These are phyloP conservation scores for Torymus auratus DNA, from an alignment of 2,888 invertebrate species.

Conservation along the genomic window DNA sequence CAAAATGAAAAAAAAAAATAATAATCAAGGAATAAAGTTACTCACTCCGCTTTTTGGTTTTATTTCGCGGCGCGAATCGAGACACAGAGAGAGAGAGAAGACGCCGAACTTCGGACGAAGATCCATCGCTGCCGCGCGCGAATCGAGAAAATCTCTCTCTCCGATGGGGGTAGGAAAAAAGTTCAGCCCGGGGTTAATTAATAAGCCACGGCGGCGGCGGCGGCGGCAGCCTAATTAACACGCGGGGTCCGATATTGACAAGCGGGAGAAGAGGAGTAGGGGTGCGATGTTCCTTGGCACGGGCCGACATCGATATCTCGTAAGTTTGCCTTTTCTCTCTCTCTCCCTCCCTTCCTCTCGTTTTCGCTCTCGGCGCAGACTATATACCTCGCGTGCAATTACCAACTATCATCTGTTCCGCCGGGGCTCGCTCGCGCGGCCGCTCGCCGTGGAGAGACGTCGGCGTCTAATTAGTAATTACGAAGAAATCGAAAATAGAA, in stretches of 20 bases:
- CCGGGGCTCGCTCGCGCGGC: not conserved
- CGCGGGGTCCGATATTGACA: slow-evolving; percentile 42
- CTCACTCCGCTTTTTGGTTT: no score
- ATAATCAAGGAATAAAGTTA: no score
- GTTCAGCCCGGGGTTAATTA: slow-evolving; percentile 46
- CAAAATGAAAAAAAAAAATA: not conserved
- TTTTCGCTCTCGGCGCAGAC: no score
- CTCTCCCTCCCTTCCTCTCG: slow-evolving; percentile 25
- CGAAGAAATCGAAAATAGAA: slow-evolving; percentile 66
- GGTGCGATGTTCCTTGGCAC: slow-evolving; percentile 42
- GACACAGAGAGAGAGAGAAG: no score
- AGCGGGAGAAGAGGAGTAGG: slow-evolving; percentile 23
- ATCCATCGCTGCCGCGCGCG: no score
- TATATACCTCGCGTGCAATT: slow-evolving; percentile 61
- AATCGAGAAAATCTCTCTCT: no score
- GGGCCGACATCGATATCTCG: slow-evolving; percentile 53
- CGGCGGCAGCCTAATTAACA: slow-evolving; percentile 45
- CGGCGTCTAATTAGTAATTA: slow-evolving; percentile 67
- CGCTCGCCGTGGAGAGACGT: slow-evolving; percentile 60
- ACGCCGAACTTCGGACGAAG: no score
- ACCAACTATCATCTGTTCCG: slow-evolving; percentile 63
- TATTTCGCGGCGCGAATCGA: no score
- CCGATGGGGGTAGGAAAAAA: slow-evolving; percentile 15
- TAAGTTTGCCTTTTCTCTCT: slow-evolving; percentile 21
- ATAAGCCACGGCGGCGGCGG: slow-evolving; percentile 11